Percentiles rank a stretch among this genome's conserved stretches.
phyloP scores from a whole-genome alignment of 2,113 vertebrate species.

The Dicentrarchus labrax region DNA sequence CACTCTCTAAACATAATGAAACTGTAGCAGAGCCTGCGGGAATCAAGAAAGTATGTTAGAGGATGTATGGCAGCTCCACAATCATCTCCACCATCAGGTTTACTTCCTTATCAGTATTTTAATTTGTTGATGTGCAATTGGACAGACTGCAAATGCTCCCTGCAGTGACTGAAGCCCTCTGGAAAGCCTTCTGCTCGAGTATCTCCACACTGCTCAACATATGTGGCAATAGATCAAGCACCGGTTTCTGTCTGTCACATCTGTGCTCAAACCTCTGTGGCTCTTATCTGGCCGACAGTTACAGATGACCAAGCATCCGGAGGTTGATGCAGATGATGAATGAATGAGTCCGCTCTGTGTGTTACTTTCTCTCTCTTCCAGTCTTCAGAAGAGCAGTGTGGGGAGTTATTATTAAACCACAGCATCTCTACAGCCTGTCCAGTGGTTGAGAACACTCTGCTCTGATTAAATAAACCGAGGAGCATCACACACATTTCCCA shows the following conservation, averaged over 20 bases:
- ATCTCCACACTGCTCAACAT: slow-evolving; percentile 55
- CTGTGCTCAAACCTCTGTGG: slow-evolving; percentile 60
- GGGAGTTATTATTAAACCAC: slow-evolving; percentile 61
- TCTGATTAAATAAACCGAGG: slow-evolving; percentile 61
- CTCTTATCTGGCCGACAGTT: slow-evolving; percentile 69
- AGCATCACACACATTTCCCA: slow-evolving; percentile 22
- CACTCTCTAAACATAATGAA: slow-evolving; percentile 8
- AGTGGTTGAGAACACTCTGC: slow-evolving; percentile 48
- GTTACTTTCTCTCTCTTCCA: slow-evolving; percentile 42
- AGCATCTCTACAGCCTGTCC: slow-evolving; percentile 40
- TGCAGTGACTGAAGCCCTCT: slow-evolving; percentile 21
- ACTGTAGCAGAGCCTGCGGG: background rate
- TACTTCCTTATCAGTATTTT: slow-evolving; percentile 12
- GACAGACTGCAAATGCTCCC: slow-evolving; percentile 37
- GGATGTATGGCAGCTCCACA: background rate
- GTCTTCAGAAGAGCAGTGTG: slow-evolving; percentile 22
- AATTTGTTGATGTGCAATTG: slow-evolving; percentile 37
- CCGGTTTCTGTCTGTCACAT: slow-evolving; percentile 68
- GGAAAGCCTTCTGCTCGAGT: slow-evolving; percentile 51
- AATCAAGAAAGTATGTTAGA: background rate
- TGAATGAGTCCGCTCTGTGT: slow-evolving; percentile 21
- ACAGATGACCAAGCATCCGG: slow-evolving; percentile 71
- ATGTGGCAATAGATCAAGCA: slow-evolving; percentile 70
- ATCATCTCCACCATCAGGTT: slow-evolving; percentile 4
- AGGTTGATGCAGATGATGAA: slow-evolving; percentile 65